Percentiles rank a stretch among this genome's conserved stretches.
phyloP scores from a whole-genome alignment of 1,140 invertebrate genomes.

The Pantala flavescens region DNA sequence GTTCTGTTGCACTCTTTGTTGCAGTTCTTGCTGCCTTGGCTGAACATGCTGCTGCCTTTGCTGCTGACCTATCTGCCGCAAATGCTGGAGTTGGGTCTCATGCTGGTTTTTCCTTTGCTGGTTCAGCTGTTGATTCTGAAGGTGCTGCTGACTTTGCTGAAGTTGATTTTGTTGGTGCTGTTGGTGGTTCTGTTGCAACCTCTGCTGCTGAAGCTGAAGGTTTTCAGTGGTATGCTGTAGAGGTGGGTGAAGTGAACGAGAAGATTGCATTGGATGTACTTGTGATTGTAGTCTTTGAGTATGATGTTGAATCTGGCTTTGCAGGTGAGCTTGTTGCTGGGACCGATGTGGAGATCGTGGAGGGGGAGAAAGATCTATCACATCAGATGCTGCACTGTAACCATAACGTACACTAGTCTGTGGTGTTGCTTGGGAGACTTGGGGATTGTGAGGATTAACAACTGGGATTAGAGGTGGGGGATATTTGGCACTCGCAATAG shows the following conservation, averaged over 20 bases:
- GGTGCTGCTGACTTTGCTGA: slow-evolving; percentile 8
- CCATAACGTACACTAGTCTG: background rate
- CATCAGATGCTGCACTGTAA: slow-evolving; percentile 20
- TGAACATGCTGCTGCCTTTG: slow-evolving; percentile 33
- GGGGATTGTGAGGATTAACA: slow-evolving; percentile 21
- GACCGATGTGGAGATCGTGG: slow-evolving; percentile 27
- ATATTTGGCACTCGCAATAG: slow-evolving; percentile 38
- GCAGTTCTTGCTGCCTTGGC: slow-evolving; percentile 29
- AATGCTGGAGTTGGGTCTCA: slow-evolving; percentile 19
- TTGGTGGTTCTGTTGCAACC: background rate
- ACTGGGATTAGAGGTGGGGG: slow-evolving; percentile 46
- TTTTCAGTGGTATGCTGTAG: too few species aligned
- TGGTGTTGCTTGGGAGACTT: slow-evolving; percentile 11
- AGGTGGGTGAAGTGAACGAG: background rate
- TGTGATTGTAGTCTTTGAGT: background rate
- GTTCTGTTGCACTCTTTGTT: slow-evolving; percentile 28
- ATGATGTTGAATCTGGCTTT: background rate
- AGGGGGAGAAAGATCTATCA: slow-evolving; percentile 29
- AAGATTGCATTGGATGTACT: background rate
- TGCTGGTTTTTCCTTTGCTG: slow-evolving; percentile 26
- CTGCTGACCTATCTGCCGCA: slow-evolving; percentile 23
- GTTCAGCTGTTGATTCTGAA: slow-evolving; percentile 22
- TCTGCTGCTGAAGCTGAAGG: background rate
- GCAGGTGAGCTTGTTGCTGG: background rate
- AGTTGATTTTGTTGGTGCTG: background rate